Conservation (phyloP, 2,797 vertebrate genomes). For the Gymnothorax javanicus region DNA sequence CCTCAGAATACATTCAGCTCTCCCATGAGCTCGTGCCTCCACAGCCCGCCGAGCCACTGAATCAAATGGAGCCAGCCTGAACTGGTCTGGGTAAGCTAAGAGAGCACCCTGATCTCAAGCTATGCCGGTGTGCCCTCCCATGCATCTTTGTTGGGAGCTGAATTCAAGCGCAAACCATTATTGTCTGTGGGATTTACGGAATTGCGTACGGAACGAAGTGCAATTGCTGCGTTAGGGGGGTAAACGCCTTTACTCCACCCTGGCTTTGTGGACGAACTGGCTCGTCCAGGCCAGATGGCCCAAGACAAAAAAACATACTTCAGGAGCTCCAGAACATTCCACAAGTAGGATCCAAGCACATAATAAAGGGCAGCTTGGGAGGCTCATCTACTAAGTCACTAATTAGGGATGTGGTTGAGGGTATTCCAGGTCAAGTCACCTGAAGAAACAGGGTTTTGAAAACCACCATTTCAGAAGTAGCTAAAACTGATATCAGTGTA, state of each 20-base stretch:
- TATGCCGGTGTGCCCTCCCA: conserved; percentile 11
- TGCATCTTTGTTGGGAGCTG: conserved; percentile 32
- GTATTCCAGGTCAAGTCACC: too few relatives aligned
- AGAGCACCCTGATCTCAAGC: conserved; percentile 41
- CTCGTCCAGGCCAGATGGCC: conserved; percentile 38
- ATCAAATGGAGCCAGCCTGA: conserved; percentile 27
- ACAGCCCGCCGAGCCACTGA: background rate
- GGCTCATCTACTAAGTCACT: conserved; percentile 25
- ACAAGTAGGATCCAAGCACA: conserved; percentile 2
- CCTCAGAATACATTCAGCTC: background rate
- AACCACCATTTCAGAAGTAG: too few relatives aligned
- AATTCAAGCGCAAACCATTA: conserved; percentile 45
- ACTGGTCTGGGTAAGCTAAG: conserved; percentile 43
- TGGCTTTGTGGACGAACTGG: conserved; percentile 32
- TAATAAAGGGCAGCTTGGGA: conserved; percentile 19
- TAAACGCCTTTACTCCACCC: conserved; percentile 17
- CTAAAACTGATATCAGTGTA: too few relatives aligned
- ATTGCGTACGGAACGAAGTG: conserved; percentile 46
- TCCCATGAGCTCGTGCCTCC: background rate
- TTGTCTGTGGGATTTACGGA: conserved; percentile 56
- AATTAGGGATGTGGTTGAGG: background rate
- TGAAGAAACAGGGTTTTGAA: too few relatives aligned
- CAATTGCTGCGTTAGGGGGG: conserved; percentile 46
- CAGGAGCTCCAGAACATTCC: background rate
- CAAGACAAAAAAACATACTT: conserved; percentile 29